phyloP scores from a whole-genome alignment of 2,113 vertebrate genomes.

The Syngnathus floridae region DNA sequence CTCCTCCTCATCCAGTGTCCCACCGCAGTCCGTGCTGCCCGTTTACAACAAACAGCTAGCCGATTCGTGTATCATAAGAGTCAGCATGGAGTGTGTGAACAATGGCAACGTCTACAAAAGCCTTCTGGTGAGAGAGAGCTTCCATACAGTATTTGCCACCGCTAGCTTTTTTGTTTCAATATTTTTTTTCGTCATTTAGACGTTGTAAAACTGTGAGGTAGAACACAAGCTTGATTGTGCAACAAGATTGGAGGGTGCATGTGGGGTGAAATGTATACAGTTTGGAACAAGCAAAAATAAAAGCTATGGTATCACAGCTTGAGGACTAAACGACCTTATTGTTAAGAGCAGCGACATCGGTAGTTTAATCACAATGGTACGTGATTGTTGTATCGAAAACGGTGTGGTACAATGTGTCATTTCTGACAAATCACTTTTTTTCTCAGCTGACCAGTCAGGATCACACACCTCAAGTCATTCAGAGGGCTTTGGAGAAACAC shows the following conservation, averaged over 20 bases:
- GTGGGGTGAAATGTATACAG: background rate
- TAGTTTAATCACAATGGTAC: background rate
- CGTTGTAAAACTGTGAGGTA: background rate
- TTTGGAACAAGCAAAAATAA: background rate
- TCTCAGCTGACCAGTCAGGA: constrained; percentile 87
- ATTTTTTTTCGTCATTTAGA: background rate
- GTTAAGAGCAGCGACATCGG: background rate
- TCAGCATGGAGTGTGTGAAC: constrained; percentile 75
- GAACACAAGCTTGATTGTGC: background rate
- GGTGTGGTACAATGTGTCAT: background rate
- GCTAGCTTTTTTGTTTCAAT: background rate
- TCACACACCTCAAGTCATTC: constrained; percentile 78
- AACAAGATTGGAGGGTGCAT: background rate
- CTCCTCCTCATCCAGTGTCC: constrained; percentile 27
- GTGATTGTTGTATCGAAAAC: background rate
- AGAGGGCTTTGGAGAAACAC: constrained; percentile 81
- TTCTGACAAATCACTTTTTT: background rate
- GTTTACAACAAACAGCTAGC: constrained; percentile 70
- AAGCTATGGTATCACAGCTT: background rate
- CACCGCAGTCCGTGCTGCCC: constrained; percentile 34
- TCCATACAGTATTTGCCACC: background rate
- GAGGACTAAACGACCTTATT: background rate
- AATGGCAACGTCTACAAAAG: constrained; percentile 83
- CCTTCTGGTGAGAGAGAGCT: constrained; percentile 73
- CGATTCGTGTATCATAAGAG: constrained; percentile 77